Conservation (phyloP, 2,113 vertebrate genomes). For the Benitochromis conjunctus region DNA sequence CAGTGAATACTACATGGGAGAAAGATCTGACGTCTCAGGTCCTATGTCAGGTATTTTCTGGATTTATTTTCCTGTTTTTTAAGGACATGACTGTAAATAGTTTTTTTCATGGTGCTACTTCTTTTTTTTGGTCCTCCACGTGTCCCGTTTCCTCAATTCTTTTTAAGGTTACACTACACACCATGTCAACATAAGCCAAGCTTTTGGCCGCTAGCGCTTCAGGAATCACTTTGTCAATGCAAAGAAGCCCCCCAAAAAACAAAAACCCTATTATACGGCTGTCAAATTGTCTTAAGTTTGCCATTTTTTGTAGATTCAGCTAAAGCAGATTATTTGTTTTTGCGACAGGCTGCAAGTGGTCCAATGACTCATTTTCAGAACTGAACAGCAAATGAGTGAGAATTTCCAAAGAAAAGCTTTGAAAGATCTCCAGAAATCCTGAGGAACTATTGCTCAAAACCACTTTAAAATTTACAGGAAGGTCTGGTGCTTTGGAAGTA, state of each 20-base stretch:
- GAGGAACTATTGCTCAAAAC: background rate
- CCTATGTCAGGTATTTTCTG: background rate
- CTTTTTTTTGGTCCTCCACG: background rate
- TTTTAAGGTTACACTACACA: background rate
- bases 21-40: background rate
- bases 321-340: no score
- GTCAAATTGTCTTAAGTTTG: background rate
- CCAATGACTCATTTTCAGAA: background rate
- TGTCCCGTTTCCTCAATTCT: background rate
- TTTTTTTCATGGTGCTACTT: background rate
- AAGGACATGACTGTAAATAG: background rate
- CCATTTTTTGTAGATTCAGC: background rate
- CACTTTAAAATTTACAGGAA: background rate
- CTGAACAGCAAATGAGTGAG: background rate
- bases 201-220: background rate
- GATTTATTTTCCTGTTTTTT: background rate
- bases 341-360: background rate
- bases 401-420: background rate
- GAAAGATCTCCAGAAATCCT: background rate
- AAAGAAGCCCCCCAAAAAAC: accelerated
- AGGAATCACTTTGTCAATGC: background rate
- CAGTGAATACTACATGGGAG: background rate
- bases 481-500: background rate
- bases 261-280: background rate
- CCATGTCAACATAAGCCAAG: background rate